phyloP scores from a whole-genome alignment of 2,888 invertebrate genomes.

The Deilephila elpenor region DNA sequence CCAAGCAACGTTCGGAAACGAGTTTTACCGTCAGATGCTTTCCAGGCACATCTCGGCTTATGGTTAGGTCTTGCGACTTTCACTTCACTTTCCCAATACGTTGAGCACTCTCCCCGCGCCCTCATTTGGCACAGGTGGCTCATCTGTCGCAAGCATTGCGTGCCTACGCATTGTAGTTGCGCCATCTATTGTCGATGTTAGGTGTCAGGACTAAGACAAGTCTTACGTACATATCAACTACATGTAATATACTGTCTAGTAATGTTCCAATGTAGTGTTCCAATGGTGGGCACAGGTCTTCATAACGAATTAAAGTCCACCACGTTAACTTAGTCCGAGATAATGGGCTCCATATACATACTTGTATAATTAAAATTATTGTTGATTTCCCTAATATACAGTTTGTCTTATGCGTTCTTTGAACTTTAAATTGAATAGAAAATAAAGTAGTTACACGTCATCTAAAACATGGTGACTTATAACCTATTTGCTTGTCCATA shows the following conservation, averaged over 20 bases:
- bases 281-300: background rate
- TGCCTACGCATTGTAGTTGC: background rate
- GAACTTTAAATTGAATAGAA: too few relatives aligned
- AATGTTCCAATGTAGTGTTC: too few relatives aligned
- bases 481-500: too few relatives aligned
- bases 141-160: conserved; percentile 21
- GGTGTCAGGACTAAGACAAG: background rate
- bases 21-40: background rate
- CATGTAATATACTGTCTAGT: background rate
- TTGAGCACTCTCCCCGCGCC: conserved; percentile 34
- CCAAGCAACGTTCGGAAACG: background rate
- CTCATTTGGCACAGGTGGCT: conserved; percentile 31
- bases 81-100: conserved; percentile 40
- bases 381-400: too few relatives aligned
- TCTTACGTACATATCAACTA: background rate
- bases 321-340: too few relatives aligned
- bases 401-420: too few relatives aligned
- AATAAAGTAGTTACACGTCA: too few relatives aligned
- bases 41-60: conserved; percentile 24
- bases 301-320: too few relatives aligned
- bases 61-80: conserved; percentile 38
- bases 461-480: too few relatives aligned
- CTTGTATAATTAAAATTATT: too few relatives aligned
- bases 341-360: too few relatives aligned
- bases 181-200: background rate